Conservation (phyloP, 2,888 invertebrate species). For the Chrysina gloriosa region DNA sequence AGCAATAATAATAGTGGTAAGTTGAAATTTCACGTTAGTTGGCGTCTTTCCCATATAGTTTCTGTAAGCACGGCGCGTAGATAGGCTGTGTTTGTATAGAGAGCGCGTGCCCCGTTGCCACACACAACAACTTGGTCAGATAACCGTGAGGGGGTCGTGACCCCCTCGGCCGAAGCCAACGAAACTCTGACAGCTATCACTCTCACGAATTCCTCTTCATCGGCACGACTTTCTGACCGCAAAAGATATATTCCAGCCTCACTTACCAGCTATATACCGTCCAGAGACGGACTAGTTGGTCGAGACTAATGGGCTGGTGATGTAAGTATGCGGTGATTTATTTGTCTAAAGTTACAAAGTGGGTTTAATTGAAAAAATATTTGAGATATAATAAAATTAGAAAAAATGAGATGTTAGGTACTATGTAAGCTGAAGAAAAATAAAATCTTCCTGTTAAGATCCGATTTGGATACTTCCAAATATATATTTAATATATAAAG, state of each 20-base stretch:
- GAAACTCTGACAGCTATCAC: conserved; percentile 54
- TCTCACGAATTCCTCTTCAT: conserved; percentile 50
- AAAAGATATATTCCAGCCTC: conserved; percentile 20
- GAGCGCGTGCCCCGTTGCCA: conserved; percentile 49
- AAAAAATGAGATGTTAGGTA: too few species aligned
- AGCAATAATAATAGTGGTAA: conserved; percentile 31
- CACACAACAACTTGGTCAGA: conserved; percentile 46
- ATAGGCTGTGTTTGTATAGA: conserved; percentile 31
- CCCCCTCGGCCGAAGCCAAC: conserved; percentile 48
- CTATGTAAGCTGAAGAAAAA: too few species aligned
- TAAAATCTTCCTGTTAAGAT: too few species aligned
- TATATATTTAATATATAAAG: too few species aligned
- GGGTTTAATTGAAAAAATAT: neutral
- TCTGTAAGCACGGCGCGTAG: neutral
- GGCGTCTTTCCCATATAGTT: conserved; percentile 33
- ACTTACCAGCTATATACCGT: neutral
- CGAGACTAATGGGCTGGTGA: neutral
- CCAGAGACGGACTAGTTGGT: conserved; percentile 5
- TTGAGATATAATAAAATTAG: too few species aligned
- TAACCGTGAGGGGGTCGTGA: conserved; percentile 49
- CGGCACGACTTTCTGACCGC: conserved; percentile 35
- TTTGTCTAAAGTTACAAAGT: neutral
- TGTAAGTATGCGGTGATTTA: neutral
- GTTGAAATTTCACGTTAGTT: conserved; percentile 34
- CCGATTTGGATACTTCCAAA: too few species aligned